Base-by-base conservation (phyloP, 2,113 vertebrate species). In the Gallinago undulata region DNA sequence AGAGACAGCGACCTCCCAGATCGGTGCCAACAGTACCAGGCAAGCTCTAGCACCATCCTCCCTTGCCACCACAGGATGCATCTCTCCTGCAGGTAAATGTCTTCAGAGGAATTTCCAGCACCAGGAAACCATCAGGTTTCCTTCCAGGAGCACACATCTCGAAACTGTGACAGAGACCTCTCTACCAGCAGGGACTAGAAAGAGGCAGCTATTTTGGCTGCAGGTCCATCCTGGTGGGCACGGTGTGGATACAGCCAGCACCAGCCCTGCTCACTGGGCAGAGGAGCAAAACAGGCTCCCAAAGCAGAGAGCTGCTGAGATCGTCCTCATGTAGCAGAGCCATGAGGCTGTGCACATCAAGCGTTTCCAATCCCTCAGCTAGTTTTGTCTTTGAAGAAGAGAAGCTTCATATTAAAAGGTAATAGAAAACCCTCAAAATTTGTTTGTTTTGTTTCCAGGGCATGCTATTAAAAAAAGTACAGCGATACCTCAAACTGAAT, bases 41-140 rank as follows among this genome's bases (percentile, higher is more conserved):
- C 24, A 70, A 90, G 50, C 17, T 77, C 31, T 2, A 17, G 28
- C 31, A 67, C 17, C 60, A n/a, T 14, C 17, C 11, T 53, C 13
- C 51, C 48, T 59, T 60, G 19, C 19, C 28, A 55, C 9, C 19
- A 28, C 3, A 11, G 23, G 43, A n/a, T 19, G 4, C 5, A 8
- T 1, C 19, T 33, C 12, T 59, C 19, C 37, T 8, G 18, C 0
- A 0, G 18, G 3, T 19, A 47, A 72, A 22, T 4, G 6, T 10
- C 35, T 63, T 35, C 25, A 64, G 25, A 75, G 22, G 24, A 48
- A 47, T 21, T 81, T 75, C 47, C 81, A 89, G 56, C 57, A 57
- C 3, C 19, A 41, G 39, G 10, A 93, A 92, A 39, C 10, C 4
- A 19, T 9, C 0, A 3, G 2, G 7, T 19, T 72, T 68, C 10